These are phyloP conservation scores for Oostethus manadensis DNA, from an alignment of 2,113 vertebrate species.

Conservation along the genomic window DNA sequence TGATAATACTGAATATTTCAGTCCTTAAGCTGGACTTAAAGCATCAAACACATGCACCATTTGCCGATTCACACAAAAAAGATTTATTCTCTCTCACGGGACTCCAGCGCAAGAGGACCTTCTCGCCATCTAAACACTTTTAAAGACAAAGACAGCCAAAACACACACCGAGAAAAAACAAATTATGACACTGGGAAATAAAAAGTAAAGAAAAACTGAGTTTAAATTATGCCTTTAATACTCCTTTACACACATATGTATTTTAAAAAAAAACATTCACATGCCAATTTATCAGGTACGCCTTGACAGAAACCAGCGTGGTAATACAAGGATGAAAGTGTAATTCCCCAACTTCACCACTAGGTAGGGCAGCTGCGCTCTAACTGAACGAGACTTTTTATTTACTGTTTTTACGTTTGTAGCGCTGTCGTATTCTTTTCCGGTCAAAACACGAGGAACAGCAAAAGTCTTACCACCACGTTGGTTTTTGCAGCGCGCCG, in stretches of 20 bases:
- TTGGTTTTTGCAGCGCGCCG: neutral
- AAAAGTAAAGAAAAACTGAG: constrained; percentile 48
- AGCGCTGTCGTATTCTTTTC: too few relatives aligned
- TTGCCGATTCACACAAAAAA: constrained; percentile 64
- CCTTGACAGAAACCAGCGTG: neutral
- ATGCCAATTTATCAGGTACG: constrained; percentile 1
- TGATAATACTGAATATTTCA: constrained; percentile 88
- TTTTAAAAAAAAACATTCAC: neutral
- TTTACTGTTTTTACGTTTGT: too few relatives aligned
- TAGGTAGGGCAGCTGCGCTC: too few relatives aligned
- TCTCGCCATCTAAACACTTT: constrained; percentile 43
- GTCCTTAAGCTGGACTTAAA: constrained; percentile 78
- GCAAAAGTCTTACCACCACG: too few relatives aligned
- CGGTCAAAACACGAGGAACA: too few relatives aligned
- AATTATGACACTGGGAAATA: constrained; percentile 60
- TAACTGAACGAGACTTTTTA: too few relatives aligned
- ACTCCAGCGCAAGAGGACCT: constrained; percentile 67
- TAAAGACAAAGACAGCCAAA: constrained; percentile 48
- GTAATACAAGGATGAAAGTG: too few relatives aligned
- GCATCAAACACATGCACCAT: constrained; percentile 80
- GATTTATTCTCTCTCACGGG: constrained; percentile 53
- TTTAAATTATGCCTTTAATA: constrained; percentile 69
- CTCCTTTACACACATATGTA: constrained; percentile 49
- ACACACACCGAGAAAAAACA: constrained; percentile 50
- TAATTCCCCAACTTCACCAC: too few relatives aligned